Evolutionary conservation across 2,888 invertebrate genomes (phyloP).

Genomic region (Andrena bucephala): DNA sequence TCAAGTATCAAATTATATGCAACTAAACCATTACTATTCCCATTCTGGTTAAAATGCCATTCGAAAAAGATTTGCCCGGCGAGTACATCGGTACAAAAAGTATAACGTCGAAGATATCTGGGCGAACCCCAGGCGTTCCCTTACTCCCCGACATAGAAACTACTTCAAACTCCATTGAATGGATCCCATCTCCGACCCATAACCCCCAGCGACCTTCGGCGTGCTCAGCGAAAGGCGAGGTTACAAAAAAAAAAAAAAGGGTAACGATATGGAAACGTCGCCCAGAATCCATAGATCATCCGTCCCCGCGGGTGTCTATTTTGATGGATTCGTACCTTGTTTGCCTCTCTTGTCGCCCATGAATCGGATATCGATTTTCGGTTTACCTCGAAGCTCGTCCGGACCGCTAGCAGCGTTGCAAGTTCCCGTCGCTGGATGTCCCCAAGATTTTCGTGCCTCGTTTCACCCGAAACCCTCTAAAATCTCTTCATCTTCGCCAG

Average conservation of each 20-base stretch:
- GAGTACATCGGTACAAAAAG: neutral
- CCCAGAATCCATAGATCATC: constrained; percentile 50
- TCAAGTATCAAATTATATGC: no score
- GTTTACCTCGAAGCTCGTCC: constrained; percentile 26
- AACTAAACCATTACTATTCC: no score
- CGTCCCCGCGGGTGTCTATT: constrained; percentile 23
- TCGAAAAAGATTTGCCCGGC: neutral
- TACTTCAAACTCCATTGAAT: constrained; percentile 6
- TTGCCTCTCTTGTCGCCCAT: constrained; percentile 38
- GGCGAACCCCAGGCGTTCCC: no score
- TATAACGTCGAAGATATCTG: neutral
- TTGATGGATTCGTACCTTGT: constrained; percentile 45
- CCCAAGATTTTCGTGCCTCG: constrained; percentile 43
- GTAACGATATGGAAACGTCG: constrained; percentile 40
- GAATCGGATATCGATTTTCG: constrained; percentile 61
- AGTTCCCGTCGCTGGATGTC: constrained; percentile 9
- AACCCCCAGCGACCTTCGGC: neutral
- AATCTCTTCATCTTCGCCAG: constrained; percentile 22
- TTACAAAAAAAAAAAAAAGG: constrained; percentile 20
- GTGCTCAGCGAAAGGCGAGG: neutral
- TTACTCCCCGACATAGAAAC: neutral
- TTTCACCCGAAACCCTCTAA: constrained; percentile 50
- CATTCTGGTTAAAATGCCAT: neutral
- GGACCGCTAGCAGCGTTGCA: constrained; percentile 6
- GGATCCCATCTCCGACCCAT: neutral